Evolutionary conservation across 2,113 vertebrate species (phyloP), one percentile per base, ranked within the genome.

Genomic region (Lepisosteus osseus): DNA sequence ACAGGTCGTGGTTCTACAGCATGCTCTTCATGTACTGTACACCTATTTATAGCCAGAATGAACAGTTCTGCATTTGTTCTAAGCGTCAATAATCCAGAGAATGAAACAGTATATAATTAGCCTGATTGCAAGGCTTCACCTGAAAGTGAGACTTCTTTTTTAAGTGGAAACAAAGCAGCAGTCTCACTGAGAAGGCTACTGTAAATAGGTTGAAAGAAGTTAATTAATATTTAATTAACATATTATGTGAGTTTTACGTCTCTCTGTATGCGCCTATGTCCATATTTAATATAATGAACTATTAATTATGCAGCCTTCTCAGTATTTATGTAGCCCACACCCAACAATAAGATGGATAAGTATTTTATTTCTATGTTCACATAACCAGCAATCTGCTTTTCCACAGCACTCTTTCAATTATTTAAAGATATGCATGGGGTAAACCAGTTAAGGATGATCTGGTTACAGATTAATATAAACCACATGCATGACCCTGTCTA

Each of bases 161-260:
- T 13, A 3, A 11, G 7, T 14, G 3, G 44, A 47, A 51, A 65
- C 61, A 63, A 68, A 56, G 17, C 65, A 41, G 13, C 61, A 69
- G 70, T 66, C 45, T 17, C 15, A n/a, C 40, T 13, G 6, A 61
- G n/a, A 61, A 67, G 66, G 65, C 55, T 54, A 15, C 44, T 13
- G 54, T 61, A 63, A 67, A 71, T 42, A 11, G 8, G 40, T 65
- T 54, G 55, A 71, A 75, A 71, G 62, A 40, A 63, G 3, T 61
- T 45, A 66, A 78, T 77, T 78, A 63, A 81, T 77, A 71, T 73
- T 76, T 72, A 7, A 78, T 70, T 73, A 51, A 54, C 61, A 69
- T 42, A 56, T 68, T 68, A 69, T 59, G 11, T 15, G 41, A 54
- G 67, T 56, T 45, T 9, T 11, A 64, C 54, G 11, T 75, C 65